phyloP scores from a whole-genome alignment of 2,888 invertebrate species.

The Orchestes rusci region DNA sequence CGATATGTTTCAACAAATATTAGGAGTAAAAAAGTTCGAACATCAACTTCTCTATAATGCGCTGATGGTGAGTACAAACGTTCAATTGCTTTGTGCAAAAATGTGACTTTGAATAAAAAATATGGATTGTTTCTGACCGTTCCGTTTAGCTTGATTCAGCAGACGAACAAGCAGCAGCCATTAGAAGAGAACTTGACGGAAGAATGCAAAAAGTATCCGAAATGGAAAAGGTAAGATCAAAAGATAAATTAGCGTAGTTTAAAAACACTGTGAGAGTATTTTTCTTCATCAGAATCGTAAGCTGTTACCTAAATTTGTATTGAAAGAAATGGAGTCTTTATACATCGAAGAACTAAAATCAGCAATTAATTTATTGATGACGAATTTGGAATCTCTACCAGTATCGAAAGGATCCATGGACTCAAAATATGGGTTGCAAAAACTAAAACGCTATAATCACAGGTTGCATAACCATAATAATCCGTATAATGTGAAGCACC shows the following conservation, averaged over 20 bases:
- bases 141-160: slow-evolving; percentile 85
- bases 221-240: slow-evolving; percentile 78
- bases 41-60: slow-evolving; percentile 99
- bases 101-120: not conserved
- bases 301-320: slow-evolving; percentile 97
- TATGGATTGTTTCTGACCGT: no score
- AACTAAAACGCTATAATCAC: slow-evolving; percentile 96
- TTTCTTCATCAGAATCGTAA: slow-evolving; percentile 70
- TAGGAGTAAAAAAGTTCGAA: slow-evolving; percentile 98
- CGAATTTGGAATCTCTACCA: slow-evolving; percentile 96
- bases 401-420: slow-evolving; percentile 97
- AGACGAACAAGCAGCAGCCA: slow-evolving; percentile 99
- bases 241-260: not conserved
- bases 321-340: slow-evolving; percentile 99
- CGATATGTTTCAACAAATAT: slow-evolving; percentile 99
- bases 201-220: slow-evolving; percentile 94
- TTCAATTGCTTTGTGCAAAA: not conserved
- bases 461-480: slow-evolving; percentile 64
- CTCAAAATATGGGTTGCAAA: slow-evolving; percentile 95
- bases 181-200: slow-evolving; percentile 95
- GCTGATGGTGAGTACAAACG: slow-evolving; percentile 71
- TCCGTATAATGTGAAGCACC: slow-evolving; percentile 46
- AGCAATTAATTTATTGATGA: slow-evolving; percentile 96
- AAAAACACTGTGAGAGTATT: slow-evolving; percentile 5
- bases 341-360: slow-evolving; percentile 98